Evolutionary conservation across 2,113 vertebrate species (phyloP).

Genomic region (Sylvietta virens): DNA sequence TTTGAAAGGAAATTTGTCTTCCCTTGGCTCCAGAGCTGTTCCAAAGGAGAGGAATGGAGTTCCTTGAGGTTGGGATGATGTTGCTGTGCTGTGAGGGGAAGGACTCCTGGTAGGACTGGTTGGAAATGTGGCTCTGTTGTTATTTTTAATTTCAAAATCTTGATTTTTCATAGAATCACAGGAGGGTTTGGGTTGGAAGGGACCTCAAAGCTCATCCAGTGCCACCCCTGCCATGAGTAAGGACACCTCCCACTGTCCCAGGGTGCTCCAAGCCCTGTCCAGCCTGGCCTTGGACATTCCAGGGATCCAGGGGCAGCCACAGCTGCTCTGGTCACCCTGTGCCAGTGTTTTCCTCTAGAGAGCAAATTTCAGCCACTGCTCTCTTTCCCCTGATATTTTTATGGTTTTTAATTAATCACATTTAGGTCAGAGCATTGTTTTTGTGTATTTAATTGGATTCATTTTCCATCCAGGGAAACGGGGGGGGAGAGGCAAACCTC

Average conservation of each 20-base stretch:
- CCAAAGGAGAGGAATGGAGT: not conserved
- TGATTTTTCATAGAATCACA: accelerated
- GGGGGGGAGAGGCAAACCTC: not conserved
- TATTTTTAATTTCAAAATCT: not conserved
- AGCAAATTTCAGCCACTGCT: not conserved
- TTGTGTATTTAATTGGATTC: not conserved
- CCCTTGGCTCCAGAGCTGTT: not conserved
- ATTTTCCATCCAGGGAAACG: not conserved
- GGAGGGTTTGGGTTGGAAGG: not conserved
- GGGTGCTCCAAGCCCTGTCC: accelerated
- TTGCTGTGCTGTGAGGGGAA: not conserved
- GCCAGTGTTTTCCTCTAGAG: not conserved
- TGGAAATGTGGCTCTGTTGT: not conserved
- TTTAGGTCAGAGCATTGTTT: not conserved
- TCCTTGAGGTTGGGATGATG: accelerated
- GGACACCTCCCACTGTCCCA: not conserved
- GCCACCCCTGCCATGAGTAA: not conserved
- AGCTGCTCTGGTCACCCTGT: not conserved
- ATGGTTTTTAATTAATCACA: not conserved
- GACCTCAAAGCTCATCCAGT: not conserved
- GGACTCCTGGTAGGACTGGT: not conserved
- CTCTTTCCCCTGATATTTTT: not conserved
- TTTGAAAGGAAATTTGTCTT: not conserved
- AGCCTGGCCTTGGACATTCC: accelerated
- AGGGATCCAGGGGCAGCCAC: not conserved